Evolutionary conservation across 53 echinoderm and acorn worm genomes (phyloP), one percentile per base, ranked within the genome.

Genomic region (Hippasteria phrygiana): DNA sequence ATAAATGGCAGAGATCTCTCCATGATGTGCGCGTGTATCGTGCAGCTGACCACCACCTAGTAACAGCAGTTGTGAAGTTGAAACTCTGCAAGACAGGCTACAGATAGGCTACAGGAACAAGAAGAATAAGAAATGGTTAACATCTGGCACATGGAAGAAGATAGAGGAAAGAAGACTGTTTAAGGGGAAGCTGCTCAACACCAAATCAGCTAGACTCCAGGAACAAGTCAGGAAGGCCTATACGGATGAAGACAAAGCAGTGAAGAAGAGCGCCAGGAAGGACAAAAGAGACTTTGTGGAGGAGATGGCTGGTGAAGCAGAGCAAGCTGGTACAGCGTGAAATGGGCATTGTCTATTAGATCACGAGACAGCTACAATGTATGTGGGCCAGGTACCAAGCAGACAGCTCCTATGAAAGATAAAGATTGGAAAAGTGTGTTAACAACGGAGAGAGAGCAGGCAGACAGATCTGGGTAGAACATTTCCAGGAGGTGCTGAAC

Each of bases 211-310:
- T 5, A 39, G 86, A 29, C 86, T 85, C 71, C 69, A 71, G 29
- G 87, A 87, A 38, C 48, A 74, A 22, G 73, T 31, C 56, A 4
- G 9, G 9, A 87, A 20, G 46, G 53, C 73, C 13, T 87, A 87
- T 35, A 87, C 48, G 55, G 16, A 9, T 2, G 43, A 74, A 55
- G 74, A 74, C 33, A 87, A 74, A 32, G 74, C 14, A 22, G 74
- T 74, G 51, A 74, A 87, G 43, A 74, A 34, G 56, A 87, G 55
- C 26, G 74, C 87, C 55, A 73, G 87, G 31, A 47, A 51, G 17
- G 87, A 87, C 37, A 87, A 87, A 41, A 71, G 54, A 51, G 20
- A 47, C 74, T 74, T 42, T 50, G 53, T 74, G n/a, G 87, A 87
- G 56, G 51, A 47, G 20, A 7, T 74, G 33, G 73, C 33, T 3